These are phyloP conservation scores for Augiades crinisus DNA, from an alignment of 2,888 invertebrate species.

Conservation along the genomic window DNA sequence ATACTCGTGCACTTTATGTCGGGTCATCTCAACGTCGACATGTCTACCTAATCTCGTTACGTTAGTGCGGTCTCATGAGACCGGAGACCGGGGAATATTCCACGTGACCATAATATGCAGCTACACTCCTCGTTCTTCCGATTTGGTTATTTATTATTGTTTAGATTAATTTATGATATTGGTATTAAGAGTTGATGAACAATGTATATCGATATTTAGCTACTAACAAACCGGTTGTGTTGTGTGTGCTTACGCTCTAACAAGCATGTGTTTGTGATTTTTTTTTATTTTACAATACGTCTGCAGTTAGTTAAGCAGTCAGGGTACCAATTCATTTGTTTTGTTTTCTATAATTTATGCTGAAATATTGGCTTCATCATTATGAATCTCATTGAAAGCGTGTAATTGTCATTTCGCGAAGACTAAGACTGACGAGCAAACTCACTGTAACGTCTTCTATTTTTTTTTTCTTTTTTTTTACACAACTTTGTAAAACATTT, in stretches of 20 bases:
- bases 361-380: conserved; percentile 60
- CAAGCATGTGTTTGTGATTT: conserved; percentile 78
- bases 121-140: conserved; percentile 65
- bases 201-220: conserved; percentile 62
- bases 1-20: conserved; percentile 29
- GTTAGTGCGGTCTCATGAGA: neutral
- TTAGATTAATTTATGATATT: conserved; percentile 64
- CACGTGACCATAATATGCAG: conserved; percentile 38
- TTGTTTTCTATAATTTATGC: conserved; percentile 75
- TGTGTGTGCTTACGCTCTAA: conserved; percentile 78
- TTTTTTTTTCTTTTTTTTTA: conserved; percentile 42
- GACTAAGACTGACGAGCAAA: conserved; percentile 62
- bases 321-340: conserved; percentile 49
- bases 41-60: neutral
- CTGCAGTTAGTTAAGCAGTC: conserved; percentile 36
- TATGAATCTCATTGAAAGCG: conserved; percentile 38
- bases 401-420: conserved; percentile 36
- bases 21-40: conserved; percentile 27
- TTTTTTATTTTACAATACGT: conserved; percentile 41
- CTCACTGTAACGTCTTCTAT: conserved; percentile 48
- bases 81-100: conserved; percentile 16
- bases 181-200: conserved; percentile 69
- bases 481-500: conserved; percentile 35
- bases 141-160: conserved; percentile 72
- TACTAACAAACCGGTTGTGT: conserved; percentile 80